Evolutionary conservation across 92 coral and sea anemone genomes (phyloP), one percentile per base, ranked within the genome.

Genomic region (Epizoanthus fatuus): DNA sequence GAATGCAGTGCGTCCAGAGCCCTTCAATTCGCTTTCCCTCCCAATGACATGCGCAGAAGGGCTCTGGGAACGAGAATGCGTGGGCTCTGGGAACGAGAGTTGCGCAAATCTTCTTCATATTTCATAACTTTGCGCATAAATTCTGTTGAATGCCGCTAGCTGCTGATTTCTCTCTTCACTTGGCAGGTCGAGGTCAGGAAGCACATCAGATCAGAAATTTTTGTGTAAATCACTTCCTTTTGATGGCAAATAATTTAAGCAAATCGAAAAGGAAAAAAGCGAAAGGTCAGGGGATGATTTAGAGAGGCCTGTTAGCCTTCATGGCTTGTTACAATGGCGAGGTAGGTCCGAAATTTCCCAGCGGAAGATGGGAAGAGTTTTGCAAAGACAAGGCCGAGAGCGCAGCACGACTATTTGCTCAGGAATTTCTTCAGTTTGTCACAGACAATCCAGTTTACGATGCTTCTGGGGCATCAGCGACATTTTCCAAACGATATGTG

Each of bases 341-440:
- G 69, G 87, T 96, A 84, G 95, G 93, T 63, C 79, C 95, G 32
- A 97, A 91, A 74, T 91, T 89, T 85, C 92, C 93, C 3, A 74
- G 94, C 66, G 96, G 95, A 63, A 91, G 99, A 68, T 97, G 99
- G 99, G 99, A 97, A 87, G 99, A 93, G 76, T 97, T 97, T 81
- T 97, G 99, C 84, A 93, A 88, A 44, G 94, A 97, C 88, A 81
- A 95, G 49, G 99, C 96, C 63, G 98, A 93, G 45, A 89, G 38
- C 64, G 98, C 98, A 45, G 99, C 98, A 51, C 92, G 86, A 63
- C 89, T 90, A 32, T 97, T 97, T 85, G 95, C 99, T 12, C 94
- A 87, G 74, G 99, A 97, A 91, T 96, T 97, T 74, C 95, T 91
- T 7, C 96, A 94, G 84, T 97, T 97, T 84, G 94, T 97, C 29